phyloP scores from a whole-genome alignment of 2,888 invertebrate species.

The Cataglyphis livida region DNA sequence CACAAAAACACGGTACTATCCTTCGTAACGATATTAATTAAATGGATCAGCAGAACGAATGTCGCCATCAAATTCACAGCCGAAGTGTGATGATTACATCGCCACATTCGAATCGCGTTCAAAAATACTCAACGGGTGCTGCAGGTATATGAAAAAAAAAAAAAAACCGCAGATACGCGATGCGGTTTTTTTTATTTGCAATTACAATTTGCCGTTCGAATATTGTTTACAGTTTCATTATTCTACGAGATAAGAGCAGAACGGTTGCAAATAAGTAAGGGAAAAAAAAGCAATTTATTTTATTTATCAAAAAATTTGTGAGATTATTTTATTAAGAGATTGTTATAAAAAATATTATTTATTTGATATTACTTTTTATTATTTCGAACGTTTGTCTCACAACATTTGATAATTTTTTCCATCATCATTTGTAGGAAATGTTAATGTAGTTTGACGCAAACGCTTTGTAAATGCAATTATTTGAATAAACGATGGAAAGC shows the following conservation, averaged over 20 bases:
- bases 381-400: neutral
- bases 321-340: conserved; percentile 3
- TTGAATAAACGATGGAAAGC: neutral
- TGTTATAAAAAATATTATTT: neutral
- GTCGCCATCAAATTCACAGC: conserved; percentile 44
- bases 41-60: conserved; percentile 37
- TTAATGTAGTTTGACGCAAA: neutral
- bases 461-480: neutral
- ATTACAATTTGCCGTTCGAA: conserved; percentile 40
- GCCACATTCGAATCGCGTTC: conserved; percentile 16
- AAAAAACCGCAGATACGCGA: conserved; percentile 9
- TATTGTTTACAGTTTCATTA: conserved; percentile 1
- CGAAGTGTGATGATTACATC: neutral
- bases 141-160: neutral
- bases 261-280: neutral
- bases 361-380: too few relatives aligned
- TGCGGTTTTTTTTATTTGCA: conserved; percentile 32
- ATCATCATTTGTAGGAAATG: neutral
- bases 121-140: conserved; percentile 41
- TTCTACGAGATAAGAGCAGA: neutral
- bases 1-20: neutral
- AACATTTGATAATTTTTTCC: neutral
- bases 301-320: conserved; percentile 17
- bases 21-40: conserved; percentile 59
- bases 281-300: neutral